These are phyloP conservation scores for Buphagus erythrorhynchus DNA, from an alignment of 2,797 vertebrate species.

Conservation along the genomic window DNA sequence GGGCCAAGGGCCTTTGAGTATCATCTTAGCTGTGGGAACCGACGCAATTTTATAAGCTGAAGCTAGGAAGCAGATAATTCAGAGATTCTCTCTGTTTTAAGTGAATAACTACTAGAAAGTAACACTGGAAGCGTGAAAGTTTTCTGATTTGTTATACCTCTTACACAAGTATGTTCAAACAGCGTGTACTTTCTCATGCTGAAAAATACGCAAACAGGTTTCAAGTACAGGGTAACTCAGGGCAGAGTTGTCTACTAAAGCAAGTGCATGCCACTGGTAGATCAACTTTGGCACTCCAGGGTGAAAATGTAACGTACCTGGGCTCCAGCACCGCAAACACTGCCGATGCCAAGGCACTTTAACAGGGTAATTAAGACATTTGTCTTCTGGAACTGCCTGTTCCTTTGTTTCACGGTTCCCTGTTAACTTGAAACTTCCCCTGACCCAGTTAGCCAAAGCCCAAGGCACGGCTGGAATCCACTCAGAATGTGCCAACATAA, in stretches of 20 bases:
- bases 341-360: background rate
- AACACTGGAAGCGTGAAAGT: accelerated
- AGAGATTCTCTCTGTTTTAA: background rate
- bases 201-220: background rate
- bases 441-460: conserved; percentile 41
- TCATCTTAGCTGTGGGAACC: background rate
- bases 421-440: conserved; percentile 26
- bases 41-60: background rate
- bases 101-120: background rate
- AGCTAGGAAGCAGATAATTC: background rate
- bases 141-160: background rate
- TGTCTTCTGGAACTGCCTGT: background rate
- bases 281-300: background rate
- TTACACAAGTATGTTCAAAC: background rate
- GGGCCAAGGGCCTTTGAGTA: background rate
- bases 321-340: background rate
- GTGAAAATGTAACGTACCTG: background rate
- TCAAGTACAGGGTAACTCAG: background rate
- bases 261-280: background rate
- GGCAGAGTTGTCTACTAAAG: background rate
- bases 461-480: conserved; percentile 69
- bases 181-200: background rate
- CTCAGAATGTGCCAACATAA: conserved; percentile 48
- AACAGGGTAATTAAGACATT: background rate
- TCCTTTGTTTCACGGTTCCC: conserved; percentile 18